Evolutionary conservation across 2,113 vertebrate genomes (phyloP).

Genomic region (Tragelaphus buxtoni): DNA sequence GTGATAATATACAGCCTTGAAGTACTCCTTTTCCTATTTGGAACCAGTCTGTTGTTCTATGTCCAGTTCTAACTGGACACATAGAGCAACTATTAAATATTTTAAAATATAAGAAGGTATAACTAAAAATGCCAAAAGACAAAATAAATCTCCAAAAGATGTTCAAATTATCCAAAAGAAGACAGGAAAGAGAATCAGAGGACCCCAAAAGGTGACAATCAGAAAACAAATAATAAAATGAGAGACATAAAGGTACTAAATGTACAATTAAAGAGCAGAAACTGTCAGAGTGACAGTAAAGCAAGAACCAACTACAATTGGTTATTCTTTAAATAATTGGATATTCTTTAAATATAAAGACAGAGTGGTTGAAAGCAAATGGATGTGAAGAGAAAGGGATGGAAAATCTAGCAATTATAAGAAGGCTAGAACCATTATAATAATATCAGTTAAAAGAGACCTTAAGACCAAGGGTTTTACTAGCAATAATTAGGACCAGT

Average conservation of each 20-base stretch:
- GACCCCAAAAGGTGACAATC: background rate
- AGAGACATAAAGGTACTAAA: background rate
- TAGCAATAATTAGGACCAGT: background rate
- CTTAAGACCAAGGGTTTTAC: background rate
- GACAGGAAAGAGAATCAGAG: background rate
- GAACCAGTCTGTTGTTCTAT: no score
- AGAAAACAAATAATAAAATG: background rate
- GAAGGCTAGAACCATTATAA: background rate
- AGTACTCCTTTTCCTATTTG: no score
- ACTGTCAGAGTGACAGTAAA: background rate
- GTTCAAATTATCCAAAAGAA: background rate
- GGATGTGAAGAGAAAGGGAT: background rate
- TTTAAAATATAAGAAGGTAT: background rate
- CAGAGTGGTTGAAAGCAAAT: no score
- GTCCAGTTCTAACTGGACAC: background rate
- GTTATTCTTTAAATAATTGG: background rate
- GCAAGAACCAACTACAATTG: background rate
- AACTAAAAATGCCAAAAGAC: background rate
- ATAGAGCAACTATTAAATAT: background rate
- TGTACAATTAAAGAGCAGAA: background rate
- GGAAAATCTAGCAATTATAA: no score
- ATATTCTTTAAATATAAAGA: background rate
- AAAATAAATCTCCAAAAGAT: background rate
- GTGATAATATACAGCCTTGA: no score
- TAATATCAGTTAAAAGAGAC: background rate